Evolutionary conservation across 2,797 vertebrate species (phyloP).

Genomic region (Hapalemur alaotrensis): DNA sequence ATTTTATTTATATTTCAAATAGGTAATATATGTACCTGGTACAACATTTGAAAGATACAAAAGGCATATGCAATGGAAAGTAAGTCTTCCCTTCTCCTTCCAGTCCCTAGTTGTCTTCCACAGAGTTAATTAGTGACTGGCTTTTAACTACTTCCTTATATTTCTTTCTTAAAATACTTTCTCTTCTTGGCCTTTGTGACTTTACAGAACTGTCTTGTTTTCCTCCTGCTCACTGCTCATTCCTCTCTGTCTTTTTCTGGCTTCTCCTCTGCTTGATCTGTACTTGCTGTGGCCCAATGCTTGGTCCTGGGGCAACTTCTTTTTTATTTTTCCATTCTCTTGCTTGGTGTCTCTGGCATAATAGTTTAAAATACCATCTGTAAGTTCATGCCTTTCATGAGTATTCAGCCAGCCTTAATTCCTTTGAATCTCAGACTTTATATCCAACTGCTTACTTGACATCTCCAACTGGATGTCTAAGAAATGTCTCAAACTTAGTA

Average conservation of each 20-base stretch:
- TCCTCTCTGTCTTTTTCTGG: not conserved
- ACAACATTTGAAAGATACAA: slow-evolving; percentile 64
- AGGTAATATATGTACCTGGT: slow-evolving; percentile 50
- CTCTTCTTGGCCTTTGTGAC: not conserved
- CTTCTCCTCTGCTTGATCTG: not conserved
- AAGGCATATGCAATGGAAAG: slow-evolving; percentile 64
- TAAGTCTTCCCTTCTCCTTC: slow-evolving; percentile 49
- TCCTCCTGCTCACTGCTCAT: not conserved
- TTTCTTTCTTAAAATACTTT: not conserved
- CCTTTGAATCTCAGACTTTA: slow-evolving; percentile 28
- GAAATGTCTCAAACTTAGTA: slow-evolving; percentile 19
- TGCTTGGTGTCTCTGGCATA: not conserved
- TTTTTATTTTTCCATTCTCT: slow-evolving; percentile 21
- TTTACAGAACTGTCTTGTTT: not conserved
- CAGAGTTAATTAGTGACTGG: not conserved
- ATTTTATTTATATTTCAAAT: slow-evolving; percentile 72
- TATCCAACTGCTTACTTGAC: not conserved
- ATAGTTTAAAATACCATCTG: slow-evolving; percentile 7
- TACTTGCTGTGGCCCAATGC: not conserved
- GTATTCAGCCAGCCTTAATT: not conserved
- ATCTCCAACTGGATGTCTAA: not conserved
- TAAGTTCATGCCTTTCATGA: not conserved
- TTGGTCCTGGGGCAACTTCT: not conserved
- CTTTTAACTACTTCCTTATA: not conserved
- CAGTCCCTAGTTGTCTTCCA: not conserved